Base-by-base conservation (phyloP, 2,888 invertebrate species). In the Tachina grossa region DNA sequence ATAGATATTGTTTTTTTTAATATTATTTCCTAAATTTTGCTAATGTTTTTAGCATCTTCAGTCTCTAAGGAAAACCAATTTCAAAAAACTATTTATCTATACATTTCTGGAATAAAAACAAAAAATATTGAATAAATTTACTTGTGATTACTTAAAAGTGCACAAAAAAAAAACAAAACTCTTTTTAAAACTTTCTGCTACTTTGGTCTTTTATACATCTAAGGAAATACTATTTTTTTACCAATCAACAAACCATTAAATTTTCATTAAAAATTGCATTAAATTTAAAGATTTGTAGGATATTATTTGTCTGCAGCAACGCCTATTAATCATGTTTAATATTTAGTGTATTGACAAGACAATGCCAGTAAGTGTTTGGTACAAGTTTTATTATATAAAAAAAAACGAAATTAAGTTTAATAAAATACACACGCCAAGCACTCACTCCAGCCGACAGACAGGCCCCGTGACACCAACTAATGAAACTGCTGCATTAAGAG, bases 301-400 rank as follows among this genome's bases (percentile, higher is more conserved):
- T 13, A 59, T 53, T 13, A 53, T 75, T 49, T 66, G 39, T 43
- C 16, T 53, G 31, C 51, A 8, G 4, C 9, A 57, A 14, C 51
- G 75, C 13, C 69, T 65, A 76, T 84, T 75, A 77, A 76, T 80
- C 76, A 84, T 76, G 39, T 75, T 69, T 51, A 65, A 47, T 61
- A 69, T 74, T 79, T 57, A 47, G 66, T 19, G n/a, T 57, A 69
- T 55, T 85, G 77, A 72, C 77, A 77, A 84, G 69, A 80, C 80
- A 80, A 78, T 83, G 74, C 74, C 68, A 79, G 68, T 13, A 49
- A 80, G 76, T 85, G 79, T 77, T 80, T 80, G 55, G 59, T 68
- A 76, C 77, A 53, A 76, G 55, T 11, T 51, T 66, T 59, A 47
- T 47, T 53, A 41, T n/a, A 16, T 31, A 71, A 57, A 49, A 49